Evolutionary conservation across 2,888 invertebrate genomes (phyloP), one percentile per base, ranked within the genome.

Genomic region (Unio delphinus): DNA sequence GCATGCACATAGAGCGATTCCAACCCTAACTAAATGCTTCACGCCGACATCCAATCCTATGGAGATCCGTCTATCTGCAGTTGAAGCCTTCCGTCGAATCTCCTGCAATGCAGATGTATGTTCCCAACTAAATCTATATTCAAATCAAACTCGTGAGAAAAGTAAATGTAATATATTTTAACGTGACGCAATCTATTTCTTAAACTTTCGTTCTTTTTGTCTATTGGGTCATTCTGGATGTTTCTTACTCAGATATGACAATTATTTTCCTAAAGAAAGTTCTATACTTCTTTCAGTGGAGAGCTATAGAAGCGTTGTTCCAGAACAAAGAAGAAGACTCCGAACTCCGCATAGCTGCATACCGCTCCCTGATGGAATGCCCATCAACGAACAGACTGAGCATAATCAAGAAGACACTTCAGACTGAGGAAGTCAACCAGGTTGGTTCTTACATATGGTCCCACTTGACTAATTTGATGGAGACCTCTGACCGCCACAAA

Each of bases 371-470:
- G 6, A 97, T 98, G 96, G 92, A 92, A 67, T 98, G 98, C 87
- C 96, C 97, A 0, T 93, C 94, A 80, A 93, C 95, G 78, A 92
- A 93, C 60, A 93, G 94, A 0, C 92, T 98, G 0, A 91, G 93
- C 68, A 92, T 93, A 67, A 93, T 98, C 62, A 94, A 94, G 86
- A 69, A 64, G 7, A 69, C 76, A 0, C 79, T 88, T 56, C 75
- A 80, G 65, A 75, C 67, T 4, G 89, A 88, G 72, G 74, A 84
- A 65, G 80, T 83, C 57, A 87, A 88, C 76, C 97, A 98, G 93
- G 96, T 98, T 26, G 96, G 96, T 20, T 96, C 97, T 6, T 98
- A 96, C 90, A 95, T 98, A 8, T 97, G 96, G 96, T 96, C 96
- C 67, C 97, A 98, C 90, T 91, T 98, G 62, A 94, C 93, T 79